Percentiles rank a stretch among this genome's conserved stretches.
Evolutionary conservation across 2,888 invertebrate genomes (phyloP).

Genomic region (Cryptops parisi): DNA sequence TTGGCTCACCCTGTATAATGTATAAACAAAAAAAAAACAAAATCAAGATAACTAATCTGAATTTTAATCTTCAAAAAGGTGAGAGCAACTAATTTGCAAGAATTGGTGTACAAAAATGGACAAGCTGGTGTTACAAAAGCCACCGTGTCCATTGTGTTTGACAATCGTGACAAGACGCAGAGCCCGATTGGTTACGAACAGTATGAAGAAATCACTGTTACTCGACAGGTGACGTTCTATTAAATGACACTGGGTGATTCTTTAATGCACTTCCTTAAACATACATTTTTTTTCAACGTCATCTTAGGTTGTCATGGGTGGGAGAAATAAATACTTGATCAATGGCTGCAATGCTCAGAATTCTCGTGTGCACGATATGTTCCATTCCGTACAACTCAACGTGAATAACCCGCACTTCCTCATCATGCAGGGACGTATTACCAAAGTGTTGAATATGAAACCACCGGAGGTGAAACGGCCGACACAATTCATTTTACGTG

Average conservation of each 20-base stretch:
- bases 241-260: background rate
- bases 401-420: constrained; percentile 99
- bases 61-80: constrained; percentile 45
- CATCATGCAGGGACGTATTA: constrained; percentile 98
- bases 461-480: constrained; percentile 85
- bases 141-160: constrained; percentile 87
- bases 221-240: constrained; percentile 53
- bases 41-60: background rate
- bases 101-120: constrained; percentile 94
- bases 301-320: constrained; percentile 59
- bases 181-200: constrained; percentile 85
- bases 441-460: constrained; percentile 98
- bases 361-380: constrained; percentile 81
- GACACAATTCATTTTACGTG: no score
- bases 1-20: no score
- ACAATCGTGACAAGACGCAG: constrained; percentile 64
- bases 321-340: constrained; percentile 81
- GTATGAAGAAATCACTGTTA: constrained; percentile 78
- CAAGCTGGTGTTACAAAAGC: constrained; percentile 93
- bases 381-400: constrained; percentile 91
- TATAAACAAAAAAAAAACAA: background rate
- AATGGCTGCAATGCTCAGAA: constrained; percentile 84
- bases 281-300: no score
- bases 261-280: background rate
- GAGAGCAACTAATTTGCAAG: constrained; percentile 74